These are phyloP conservation scores for Tenthredo livida DNA, from an alignment of 2,888 invertebrate species.

Conservation along the genomic window DNA sequence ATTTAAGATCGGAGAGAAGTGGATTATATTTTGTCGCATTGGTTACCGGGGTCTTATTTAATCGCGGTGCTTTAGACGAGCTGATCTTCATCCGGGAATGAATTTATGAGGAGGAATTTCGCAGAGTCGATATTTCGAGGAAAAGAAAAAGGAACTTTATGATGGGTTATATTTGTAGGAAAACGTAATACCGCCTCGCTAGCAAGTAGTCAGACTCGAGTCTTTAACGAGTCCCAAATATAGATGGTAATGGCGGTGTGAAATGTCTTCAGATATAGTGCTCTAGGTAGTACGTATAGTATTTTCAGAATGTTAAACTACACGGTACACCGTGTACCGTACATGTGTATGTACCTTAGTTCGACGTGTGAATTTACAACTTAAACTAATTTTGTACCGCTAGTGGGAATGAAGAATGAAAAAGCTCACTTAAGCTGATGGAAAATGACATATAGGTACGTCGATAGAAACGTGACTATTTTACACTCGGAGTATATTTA, in stretches of 20 bases:
- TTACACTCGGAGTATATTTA: background rate
- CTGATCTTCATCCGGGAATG: background rate
- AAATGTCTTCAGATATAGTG: conserved; percentile 12
- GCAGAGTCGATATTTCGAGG: background rate
- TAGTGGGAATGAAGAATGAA: background rate
- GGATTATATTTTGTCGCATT: too few species aligned
- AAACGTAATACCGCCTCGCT: background rate
- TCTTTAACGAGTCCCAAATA: conserved; percentile 40
- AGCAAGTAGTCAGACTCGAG: background rate
- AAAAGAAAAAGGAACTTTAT: too few species aligned
- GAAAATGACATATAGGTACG: background rate
- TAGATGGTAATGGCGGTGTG: conserved; percentile 25
- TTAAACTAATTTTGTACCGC: background rate
- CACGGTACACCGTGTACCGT: background rate
- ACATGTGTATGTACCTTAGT: background rate
- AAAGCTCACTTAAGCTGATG: background rate
- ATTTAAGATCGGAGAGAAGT: background rate
- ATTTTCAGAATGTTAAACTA: conserved; percentile 20
- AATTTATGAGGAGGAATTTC: background rate
- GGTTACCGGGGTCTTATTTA: background rate
- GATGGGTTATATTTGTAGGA: conserved; percentile 33
- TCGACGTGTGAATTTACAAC: conserved; percentile 8
- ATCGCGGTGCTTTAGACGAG: background rate
- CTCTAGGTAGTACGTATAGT: background rate
- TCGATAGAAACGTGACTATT: background rate